phyloP scores from a whole-genome alignment of 1,140 invertebrate genomes.

The Paraescarpia echinospica region DNA sequence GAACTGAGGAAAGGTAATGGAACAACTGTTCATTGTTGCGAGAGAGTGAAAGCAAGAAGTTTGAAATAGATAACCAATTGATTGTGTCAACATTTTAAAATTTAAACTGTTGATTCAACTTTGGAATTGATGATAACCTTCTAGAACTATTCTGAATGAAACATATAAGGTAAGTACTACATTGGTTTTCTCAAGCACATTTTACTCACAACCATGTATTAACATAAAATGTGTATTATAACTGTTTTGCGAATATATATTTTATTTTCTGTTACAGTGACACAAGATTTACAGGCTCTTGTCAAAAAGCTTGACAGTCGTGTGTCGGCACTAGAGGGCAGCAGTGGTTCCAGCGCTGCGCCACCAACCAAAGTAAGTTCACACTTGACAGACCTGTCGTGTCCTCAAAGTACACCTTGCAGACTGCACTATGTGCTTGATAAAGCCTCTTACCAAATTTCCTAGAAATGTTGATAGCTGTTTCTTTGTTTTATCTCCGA shows the following conservation, averaged over 20 bases:
- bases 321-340: neutral
- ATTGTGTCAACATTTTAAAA: neutral
- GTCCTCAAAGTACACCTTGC: neutral
- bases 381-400: neutral
- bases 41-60: neutral
- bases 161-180: no score
- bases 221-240: no score
- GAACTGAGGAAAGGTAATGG: neutral
- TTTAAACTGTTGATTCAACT: no score
- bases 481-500: no score
- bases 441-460: neutral
- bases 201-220: no score
- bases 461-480: neutral
- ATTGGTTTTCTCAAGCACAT: no score
- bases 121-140: no score
- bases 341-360: neutral
- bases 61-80: neutral
- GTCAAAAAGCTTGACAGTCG: conserved; percentile 7
- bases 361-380: neutral
- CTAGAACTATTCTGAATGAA: no score
- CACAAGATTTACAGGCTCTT: conserved; percentile 14
- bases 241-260: no score
- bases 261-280: conserved; percentile 6
- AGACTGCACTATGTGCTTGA: neutral
- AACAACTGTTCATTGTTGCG: neutral